Conservation (phyloP, 2,888 invertebrate species). For the Cheilosia pagana region DNA sequence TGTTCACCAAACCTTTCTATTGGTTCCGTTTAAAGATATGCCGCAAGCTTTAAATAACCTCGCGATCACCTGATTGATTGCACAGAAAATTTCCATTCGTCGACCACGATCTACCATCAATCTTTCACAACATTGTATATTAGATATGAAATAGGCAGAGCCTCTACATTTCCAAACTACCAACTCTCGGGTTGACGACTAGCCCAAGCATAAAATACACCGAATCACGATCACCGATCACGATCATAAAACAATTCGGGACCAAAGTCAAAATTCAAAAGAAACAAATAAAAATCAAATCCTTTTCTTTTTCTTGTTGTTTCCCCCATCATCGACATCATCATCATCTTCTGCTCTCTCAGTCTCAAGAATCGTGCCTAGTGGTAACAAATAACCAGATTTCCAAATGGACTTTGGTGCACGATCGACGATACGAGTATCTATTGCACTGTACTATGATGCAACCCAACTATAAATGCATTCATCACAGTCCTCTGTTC, state of each 20-base stretch:
- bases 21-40: not conserved
- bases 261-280: slow-evolving; percentile 38
- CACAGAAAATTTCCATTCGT: slow-evolving; percentile 9
- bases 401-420: slow-evolving; percentile 64
- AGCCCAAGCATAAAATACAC: slow-evolving; percentile 46
- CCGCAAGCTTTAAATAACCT: not conserved
- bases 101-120: slow-evolving; percentile 53
- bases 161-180: slow-evolving; percentile 18
- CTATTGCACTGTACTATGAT: slow-evolving; percentile 47
- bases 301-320: slow-evolving; percentile 29
- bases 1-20: not conserved
- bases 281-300: slow-evolving; percentile 22
- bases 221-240: slow-evolving; percentile 71
- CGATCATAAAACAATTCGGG: slow-evolving; percentile 73
- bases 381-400: slow-evolving; percentile 70
- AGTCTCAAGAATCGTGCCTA: slow-evolving; percentile 67
- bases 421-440: slow-evolving; percentile 59
- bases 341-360: slow-evolving; percentile 50
- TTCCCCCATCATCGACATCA: slow-evolving; percentile 19
- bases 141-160: slow-evolving; percentile 46
- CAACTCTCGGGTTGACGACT: slow-evolving; percentile 31
- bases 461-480: slow-evolving; percentile 54
- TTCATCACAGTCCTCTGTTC: slow-evolving; percentile 34
- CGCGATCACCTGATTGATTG: not conserved
- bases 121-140: slow-evolving; percentile 41